A percentile compares a stretch with the other conserved stretches of the same genome.
These are phyloP conservation scores for Vidua chalybeata DNA, from an alignment of 2,113 vertebrate genomes.

Conservation along the genomic window DNA sequence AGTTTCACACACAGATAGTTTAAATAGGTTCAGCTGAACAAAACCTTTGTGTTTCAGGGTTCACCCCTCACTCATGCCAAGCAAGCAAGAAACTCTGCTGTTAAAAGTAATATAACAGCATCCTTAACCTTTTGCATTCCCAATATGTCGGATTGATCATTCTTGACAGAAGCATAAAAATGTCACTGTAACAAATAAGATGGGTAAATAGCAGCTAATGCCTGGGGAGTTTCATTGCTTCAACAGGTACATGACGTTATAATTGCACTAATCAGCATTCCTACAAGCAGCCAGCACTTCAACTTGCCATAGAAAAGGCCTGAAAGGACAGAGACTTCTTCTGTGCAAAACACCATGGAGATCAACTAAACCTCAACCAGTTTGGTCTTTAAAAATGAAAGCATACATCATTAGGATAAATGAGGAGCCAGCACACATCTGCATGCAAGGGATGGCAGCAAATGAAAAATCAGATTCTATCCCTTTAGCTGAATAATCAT, in stretches of 20 bases:
- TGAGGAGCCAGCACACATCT: neutral
- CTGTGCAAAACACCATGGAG: neutral
- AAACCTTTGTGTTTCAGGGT: neutral
- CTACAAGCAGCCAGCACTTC: neutral
- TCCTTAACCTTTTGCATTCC: neutral
- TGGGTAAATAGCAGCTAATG: constrained; percentile 16
- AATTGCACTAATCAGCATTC: constrained; percentile 38
- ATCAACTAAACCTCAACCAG: neutral
- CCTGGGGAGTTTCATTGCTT: neutral
- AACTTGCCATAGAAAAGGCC: neutral
- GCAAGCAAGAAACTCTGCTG: neutral
- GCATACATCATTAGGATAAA: neutral
- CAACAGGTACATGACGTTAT: constrained; percentile 28
- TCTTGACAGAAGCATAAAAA: constrained; percentile 12
- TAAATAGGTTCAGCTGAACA: neutral
- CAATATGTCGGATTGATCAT: neutral
- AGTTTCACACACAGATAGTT: neutral
- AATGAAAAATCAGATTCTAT: neutral
- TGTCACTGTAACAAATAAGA: neutral
- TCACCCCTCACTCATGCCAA: neutral
- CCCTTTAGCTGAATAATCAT: neutral
- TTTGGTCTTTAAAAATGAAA: neutral
- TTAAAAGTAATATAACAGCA: neutral
- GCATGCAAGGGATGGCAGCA: neutral
- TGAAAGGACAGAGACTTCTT: neutral